Conservation (phyloP, 2,113 vertebrate species). For the Sciurus niger region DNA sequence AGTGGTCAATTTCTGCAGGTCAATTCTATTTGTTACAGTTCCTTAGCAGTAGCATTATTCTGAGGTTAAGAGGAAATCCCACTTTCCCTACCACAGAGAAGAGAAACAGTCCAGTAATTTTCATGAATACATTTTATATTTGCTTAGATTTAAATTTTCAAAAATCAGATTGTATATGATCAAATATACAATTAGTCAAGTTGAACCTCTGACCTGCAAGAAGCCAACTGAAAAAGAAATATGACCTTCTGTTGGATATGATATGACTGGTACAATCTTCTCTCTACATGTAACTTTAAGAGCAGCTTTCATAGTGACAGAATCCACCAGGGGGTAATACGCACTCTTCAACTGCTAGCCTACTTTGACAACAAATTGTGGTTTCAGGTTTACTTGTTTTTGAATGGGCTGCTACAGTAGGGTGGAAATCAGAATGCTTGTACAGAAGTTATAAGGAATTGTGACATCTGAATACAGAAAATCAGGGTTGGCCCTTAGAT, state of each 20-base stretch:
- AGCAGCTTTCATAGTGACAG: neutral
- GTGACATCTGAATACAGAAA: neutral
- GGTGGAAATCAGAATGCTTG: neutral
- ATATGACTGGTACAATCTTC: neutral
- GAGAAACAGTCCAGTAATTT: neutral
- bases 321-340: neutral
- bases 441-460: no score
- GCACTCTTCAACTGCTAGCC: neutral
- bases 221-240: neutral
- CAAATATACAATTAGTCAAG: constrained; percentile 3
- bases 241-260: neutral
- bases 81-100: neutral
- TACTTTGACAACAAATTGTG: neutral
- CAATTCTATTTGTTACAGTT: neutral
- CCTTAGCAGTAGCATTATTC: constrained; percentile 54
- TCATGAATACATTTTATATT: constrained; percentile 20
- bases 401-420: neutral
- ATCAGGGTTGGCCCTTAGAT: neutral
- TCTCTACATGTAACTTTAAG: neutral
- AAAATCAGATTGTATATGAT: constrained; percentile 3
- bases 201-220: neutral
- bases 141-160: neutral
- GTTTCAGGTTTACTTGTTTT: neutral
- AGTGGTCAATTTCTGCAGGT: constrained; percentile 74
- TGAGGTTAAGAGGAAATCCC: constrained; percentile 39